Conservation (phyloP, 2,797 vertebrate species). For the Rhodeus uyekii region DNA sequence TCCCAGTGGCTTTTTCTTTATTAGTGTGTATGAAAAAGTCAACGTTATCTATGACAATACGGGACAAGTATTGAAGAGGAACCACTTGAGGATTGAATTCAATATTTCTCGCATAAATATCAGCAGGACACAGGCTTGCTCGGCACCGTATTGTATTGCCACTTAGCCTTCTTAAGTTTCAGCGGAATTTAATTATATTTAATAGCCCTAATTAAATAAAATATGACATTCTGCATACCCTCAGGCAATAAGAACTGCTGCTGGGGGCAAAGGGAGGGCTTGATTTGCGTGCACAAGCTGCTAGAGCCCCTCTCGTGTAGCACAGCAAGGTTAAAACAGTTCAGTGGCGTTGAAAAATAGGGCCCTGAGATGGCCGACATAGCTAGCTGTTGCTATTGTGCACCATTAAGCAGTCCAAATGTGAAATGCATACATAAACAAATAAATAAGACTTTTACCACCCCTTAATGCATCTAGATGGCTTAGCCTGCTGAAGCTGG, state of each 20-base stretch:
- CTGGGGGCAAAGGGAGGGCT: conserved; percentile 40
- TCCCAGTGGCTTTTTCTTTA: conserved; percentile 38
- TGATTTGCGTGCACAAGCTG: conserved; percentile 26
- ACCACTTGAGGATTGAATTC: conserved; percentile 57
- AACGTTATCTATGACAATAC: conserved; percentile 58
- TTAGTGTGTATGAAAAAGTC: conserved; percentile 52
- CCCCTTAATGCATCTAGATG: conserved; percentile 43
- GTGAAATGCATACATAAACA: conserved; percentile 38
- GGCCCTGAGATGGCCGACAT: conserved; percentile 10
- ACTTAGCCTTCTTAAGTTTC: conserved; percentile 60
- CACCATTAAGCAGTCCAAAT: conserved; percentile 47
- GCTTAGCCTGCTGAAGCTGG: conserved; percentile 39
- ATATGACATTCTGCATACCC: conserved; percentile 59
- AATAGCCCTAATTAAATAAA: conserved; percentile 66
- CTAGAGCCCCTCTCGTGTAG: conserved; percentile 24
- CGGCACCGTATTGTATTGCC: conserved; percentile 48
- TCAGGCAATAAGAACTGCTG: conserved; percentile 49
- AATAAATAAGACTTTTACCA: conserved; percentile 37
- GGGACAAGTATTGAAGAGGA: conserved; percentile 52
- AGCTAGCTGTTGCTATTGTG: conserved; percentile 31
- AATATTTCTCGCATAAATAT: conserved; percentile 58
- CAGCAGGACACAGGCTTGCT: conserved; percentile 53
- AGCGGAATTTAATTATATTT: conserved; percentile 60
- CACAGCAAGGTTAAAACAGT: conserved; percentile 47
- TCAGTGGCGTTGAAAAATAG: conserved; percentile 30